Percentiles rank a stretch among this genome's conserved stretches.
Evolutionary conservation across 2,888 invertebrate genomes (phyloP).

Genomic region (Drosophila eohydei): DNA sequence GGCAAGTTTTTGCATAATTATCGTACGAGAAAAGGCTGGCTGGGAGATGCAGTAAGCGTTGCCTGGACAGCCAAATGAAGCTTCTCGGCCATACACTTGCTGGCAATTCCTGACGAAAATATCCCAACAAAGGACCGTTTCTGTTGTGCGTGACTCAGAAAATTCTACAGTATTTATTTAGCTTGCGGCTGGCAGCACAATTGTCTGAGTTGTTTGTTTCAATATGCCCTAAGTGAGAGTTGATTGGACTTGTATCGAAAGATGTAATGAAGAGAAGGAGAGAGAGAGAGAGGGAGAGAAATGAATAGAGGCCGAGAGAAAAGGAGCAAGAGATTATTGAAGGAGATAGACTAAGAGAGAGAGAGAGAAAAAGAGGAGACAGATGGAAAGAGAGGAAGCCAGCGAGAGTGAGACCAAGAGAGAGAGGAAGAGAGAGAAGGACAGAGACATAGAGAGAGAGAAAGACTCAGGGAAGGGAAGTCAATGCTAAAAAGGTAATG

Average conservation of each 20-base stretch:
- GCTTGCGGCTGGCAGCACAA: constrained; percentile 31
- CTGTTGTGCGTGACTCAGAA: constrained; percentile 8
- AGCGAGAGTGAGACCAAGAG: neutral
- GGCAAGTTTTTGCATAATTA: constrained; percentile 23
- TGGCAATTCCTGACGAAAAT: constrained; percentile 9
- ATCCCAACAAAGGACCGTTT: constrained; percentile 10
- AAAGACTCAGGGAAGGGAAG: too few species aligned
- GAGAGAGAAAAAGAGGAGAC: neutral
- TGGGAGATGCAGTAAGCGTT: constrained; percentile 12
- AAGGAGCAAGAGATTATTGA: neutral
- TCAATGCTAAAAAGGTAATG: too few species aligned
- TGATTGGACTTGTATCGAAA: neutral
- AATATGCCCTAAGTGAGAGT: neutral
- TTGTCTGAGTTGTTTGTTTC: constrained; percentile 17
- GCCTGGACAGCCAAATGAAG: constrained; percentile 17
- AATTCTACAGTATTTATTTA: constrained; percentile 31
- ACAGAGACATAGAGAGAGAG: neutral
- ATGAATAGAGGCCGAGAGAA: neutral
- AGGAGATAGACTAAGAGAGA: neutral
- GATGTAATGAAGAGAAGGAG: neutral
- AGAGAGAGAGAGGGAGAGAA: too few species aligned
- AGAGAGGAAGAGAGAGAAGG: neutral
- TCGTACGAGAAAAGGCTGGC: neutral
- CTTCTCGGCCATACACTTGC: constrained; percentile 10
- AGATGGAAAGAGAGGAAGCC: neutral